phyloP scores from a whole-genome alignment of 2,113 vertebrate species.

The Casuarius casuarius region DNA sequence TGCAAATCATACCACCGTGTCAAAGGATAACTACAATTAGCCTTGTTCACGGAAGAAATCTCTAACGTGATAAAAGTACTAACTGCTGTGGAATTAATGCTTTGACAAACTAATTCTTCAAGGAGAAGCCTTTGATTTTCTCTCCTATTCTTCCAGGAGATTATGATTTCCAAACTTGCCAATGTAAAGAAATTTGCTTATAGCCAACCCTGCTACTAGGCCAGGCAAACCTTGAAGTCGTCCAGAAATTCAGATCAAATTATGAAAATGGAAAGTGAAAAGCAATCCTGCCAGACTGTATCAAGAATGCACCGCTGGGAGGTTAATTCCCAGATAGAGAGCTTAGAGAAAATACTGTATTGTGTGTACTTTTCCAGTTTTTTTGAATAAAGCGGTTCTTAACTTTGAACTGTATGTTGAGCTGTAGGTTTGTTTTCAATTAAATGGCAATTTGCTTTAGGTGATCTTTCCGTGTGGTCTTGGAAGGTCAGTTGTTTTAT shows the following conservation, averaged over 20 bases:
- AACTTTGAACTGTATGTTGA: background rate
- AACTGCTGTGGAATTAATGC: background rate
- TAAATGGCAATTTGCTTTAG: background rate
- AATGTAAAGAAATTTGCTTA: background rate
- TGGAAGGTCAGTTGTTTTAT: background rate
- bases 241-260: constrained; percentile 2
- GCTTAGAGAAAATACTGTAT: background rate
- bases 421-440: background rate
- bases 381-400: background rate
- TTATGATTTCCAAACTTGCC: background rate
- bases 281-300: background rate
- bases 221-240: background rate
- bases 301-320: background rate
- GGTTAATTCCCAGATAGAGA: background rate
- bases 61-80: background rate
- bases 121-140: background rate
- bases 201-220: background rate
- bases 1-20: background rate
- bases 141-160: background rate
- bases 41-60: background rate
- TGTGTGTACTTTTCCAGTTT: background rate
- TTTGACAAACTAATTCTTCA: background rate
- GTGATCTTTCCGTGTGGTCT: background rate
- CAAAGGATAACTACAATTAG: background rate
- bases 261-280: background rate